These are phyloP conservation scores for Paramormyrops hopkinsi DNA, from an alignment of 2,797 vertebrate species.

Conservation along the genomic window DNA sequence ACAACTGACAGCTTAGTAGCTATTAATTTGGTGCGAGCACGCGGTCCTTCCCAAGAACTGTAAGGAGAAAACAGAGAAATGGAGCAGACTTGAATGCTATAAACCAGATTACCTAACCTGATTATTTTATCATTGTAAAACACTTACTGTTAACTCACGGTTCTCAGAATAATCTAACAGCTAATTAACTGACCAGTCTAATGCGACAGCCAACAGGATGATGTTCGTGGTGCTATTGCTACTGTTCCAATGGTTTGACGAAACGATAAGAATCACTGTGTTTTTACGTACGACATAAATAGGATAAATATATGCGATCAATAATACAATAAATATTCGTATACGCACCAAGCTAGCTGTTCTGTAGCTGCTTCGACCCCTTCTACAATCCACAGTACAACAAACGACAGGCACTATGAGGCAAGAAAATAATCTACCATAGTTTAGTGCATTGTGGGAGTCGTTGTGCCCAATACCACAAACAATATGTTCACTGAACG, in stretches of 20 bases:
- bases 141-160: not conserved
- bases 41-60: not conserved
- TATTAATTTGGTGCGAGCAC: not conserved
- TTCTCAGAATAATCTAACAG: not conserved
- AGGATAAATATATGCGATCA: not conserved
- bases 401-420: constrained; percentile 21
- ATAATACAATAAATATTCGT: not conserved
- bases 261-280: not conserved
- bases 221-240: not conserved
- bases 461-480: constrained; percentile 42
- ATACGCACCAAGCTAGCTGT: constrained; percentile 50
- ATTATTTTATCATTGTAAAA: not conserved
- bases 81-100: not conserved
- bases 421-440: constrained; percentile 43
- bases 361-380: constrained; percentile 41
- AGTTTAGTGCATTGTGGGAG: constrained; percentile 34
- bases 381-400: constrained; percentile 17
- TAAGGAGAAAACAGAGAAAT: not conserved
- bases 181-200: not conserved
- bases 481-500: not conserved
- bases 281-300: not conserved
- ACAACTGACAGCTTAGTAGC: not conserved
- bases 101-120: not conserved
- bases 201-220: not conserved
- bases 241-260: not conserved